Evolutionary conservation across 2,888 invertebrate species (phyloP).

Genomic region (Pachliopta kotzebuea): DNA sequence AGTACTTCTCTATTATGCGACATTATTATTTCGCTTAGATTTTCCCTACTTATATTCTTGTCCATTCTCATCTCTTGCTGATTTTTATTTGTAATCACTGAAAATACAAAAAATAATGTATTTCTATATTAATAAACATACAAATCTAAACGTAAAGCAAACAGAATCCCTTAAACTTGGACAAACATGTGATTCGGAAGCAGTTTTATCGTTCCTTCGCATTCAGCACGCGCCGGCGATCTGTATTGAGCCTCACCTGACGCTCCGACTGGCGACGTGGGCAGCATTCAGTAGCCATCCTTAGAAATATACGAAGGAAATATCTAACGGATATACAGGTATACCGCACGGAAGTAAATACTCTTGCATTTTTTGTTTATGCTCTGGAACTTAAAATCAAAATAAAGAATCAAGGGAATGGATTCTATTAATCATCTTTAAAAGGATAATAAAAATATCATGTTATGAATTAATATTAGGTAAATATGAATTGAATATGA

Average conservation of each 20-base stretch:
- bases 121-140: not conserved
- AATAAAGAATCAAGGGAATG: not conserved
- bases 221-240: slow-evolving; percentile 58
- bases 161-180: slow-evolving; percentile 6
- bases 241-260: slow-evolving; percentile 63
- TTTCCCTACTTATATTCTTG: too few relatives aligned
- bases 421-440: not conserved
- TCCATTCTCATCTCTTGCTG: too few relatives aligned
- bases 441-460: too few relatives aligned
- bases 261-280: slow-evolving; percentile 52
- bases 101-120: too few relatives aligned
- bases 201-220: slow-evolving; percentile 21
- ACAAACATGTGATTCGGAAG: slow-evolving; percentile 23
- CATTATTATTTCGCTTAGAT: too few relatives aligned
- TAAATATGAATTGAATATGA: not conserved
- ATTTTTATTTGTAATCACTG: too few relatives aligned
- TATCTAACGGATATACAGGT: slow-evolving; percentile 28
- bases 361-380: slow-evolving; percentile 41
- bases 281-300: slow-evolving; percentile 43
- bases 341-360: slow-evolving; percentile 38
- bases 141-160: not conserved
- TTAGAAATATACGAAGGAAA: slow-evolving; percentile 32
- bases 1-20: too few relatives aligned
- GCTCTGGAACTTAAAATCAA: slow-evolving; percentile 18
- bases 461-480: too few relatives aligned